Evolutionary conservation across 2,888 invertebrate genomes (phyloP), one percentile per base, ranked within the genome.

Genomic region (Lochmaea crataegi): DNA sequence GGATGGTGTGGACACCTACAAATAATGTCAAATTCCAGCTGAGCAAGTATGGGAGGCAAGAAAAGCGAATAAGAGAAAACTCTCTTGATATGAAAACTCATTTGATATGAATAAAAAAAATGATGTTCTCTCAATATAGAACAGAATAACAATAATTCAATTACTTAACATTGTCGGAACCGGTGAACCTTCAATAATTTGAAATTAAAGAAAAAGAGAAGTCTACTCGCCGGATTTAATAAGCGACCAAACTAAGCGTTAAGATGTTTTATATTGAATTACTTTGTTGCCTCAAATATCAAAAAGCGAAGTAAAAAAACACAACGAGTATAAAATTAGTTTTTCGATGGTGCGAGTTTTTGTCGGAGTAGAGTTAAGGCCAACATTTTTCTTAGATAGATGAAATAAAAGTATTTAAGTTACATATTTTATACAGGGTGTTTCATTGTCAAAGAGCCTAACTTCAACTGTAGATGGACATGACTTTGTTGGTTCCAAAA

Each of bases 221-320:
- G 56, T 53, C 53, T 61, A 65, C 63, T 68, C 63, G 57, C 51
- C 42, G 71, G 73, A 76, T 77, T 76, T 73, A 77, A 76, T 76
- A 76, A 76, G 70, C 68, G 71, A 48, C 72, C 72, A 74, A 75
- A 76, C 75, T 77, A 72, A 76, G 77, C 77, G 75, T 77, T 72
- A 73, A 75, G 75, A 66, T 53, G 61, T 63, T 74, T 74, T 69
- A 74, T 75, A 78, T 78, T 73, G 73, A 73, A 75, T 78, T 78
- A 76, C 74, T 65, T 51, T 71, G 72, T 76, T 75, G 76, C 74
- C 74, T 76, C 75, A 68, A 73, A 76, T 75, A 76, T 76, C 75
- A 75, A 74, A 75, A 75, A 74, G 71, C 71, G 67, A 71, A 57
- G 71, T 76, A 65, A 66, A 76, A 57, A 71, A 73, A 45, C 61